Conservation (phyloP, 2,113 vertebrate genomes). For the Origma solitaria region DNA sequence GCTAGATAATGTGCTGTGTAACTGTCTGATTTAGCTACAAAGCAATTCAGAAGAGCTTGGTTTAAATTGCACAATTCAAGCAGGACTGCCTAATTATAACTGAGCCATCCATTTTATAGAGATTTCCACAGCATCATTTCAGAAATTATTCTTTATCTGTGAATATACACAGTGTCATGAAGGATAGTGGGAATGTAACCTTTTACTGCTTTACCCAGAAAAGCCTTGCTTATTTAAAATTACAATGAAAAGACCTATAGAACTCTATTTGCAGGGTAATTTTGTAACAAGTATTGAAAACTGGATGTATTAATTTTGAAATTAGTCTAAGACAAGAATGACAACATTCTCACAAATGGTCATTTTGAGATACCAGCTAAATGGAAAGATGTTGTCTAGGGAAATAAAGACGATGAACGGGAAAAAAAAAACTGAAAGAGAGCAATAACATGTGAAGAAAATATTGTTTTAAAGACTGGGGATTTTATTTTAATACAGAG, state of each 20-base stretch:
- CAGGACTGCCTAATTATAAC: slow-evolving; percentile 38
- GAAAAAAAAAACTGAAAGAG: not conserved
- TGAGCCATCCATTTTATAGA: slow-evolving; percentile 37
- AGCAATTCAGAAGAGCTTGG: not conserved
- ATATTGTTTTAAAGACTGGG: slow-evolving; percentile 2
- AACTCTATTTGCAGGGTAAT: not conserved
- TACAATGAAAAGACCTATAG: not conserved
- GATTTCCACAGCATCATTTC: not conserved
- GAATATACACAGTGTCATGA: not conserved
- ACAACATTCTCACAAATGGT: not conserved
- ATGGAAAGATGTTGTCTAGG: not conserved
- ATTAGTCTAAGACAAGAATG: not conserved
- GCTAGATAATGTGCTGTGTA: not conserved
- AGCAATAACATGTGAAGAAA: not conserved
- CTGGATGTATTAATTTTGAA: not conserved
- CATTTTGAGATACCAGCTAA: not conserved
- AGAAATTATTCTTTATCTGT: not conserved
- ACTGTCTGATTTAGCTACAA: slow-evolving; percentile 3
- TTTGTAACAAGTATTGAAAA: not conserved
- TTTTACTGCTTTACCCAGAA: slow-evolving; percentile 11
- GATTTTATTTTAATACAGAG: not conserved
- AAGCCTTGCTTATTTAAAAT: slow-evolving; percentile 28
- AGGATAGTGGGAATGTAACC: not conserved
- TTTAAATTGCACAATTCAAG: slow-evolving; percentile 37
- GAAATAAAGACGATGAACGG: slow-evolving; percentile 10